Percentiles rank a stretch among this genome's conserved stretches.
Evolutionary conservation across 1,140 invertebrate species (phyloP).

Genomic region (Temnothorax curvispinosus): DNA sequence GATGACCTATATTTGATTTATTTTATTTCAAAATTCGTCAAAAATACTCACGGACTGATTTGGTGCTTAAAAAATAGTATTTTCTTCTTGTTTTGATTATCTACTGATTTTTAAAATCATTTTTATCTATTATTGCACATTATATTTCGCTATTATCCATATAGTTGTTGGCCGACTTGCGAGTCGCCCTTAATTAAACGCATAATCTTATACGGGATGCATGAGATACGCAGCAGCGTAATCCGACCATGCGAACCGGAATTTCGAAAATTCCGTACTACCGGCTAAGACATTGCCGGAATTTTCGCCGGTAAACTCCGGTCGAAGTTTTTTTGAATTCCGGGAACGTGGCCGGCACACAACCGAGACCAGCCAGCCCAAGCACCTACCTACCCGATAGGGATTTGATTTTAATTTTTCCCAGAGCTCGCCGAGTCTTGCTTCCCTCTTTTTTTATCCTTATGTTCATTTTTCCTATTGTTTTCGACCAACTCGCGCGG

Average conservation of each 20-base stretch:
- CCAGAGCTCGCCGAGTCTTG: neutral
- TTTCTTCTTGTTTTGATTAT: neutral
- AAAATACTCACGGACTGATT: neutral
- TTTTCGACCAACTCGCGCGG: neutral
- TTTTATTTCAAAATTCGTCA: neutral
- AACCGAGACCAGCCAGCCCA: neutral
- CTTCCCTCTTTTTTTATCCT: neutral
- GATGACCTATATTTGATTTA: neutral
- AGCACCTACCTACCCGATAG: neutral
- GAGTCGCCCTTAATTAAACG: neutral
- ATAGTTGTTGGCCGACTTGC: neutral
- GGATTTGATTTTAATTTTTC: constrained; percentile 61
- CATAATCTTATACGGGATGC: neutral
- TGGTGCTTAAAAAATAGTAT: neutral
- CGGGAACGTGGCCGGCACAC: constrained; percentile 7
- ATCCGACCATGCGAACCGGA: neutral
- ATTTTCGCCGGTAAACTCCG: constrained; percentile 27
- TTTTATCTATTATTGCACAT: neutral
- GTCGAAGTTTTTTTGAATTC: constrained; percentile 41
- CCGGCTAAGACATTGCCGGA: constrained; percentile 23
- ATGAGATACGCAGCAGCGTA: neutral
- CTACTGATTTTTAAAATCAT: neutral
- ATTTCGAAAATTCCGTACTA: constrained; percentile 46
- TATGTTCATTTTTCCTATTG: constrained; percentile 17
- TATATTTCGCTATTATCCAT: neutral